Conservation (phyloP, 2,113 vertebrate genomes). For the Melierax canorus region DNA sequence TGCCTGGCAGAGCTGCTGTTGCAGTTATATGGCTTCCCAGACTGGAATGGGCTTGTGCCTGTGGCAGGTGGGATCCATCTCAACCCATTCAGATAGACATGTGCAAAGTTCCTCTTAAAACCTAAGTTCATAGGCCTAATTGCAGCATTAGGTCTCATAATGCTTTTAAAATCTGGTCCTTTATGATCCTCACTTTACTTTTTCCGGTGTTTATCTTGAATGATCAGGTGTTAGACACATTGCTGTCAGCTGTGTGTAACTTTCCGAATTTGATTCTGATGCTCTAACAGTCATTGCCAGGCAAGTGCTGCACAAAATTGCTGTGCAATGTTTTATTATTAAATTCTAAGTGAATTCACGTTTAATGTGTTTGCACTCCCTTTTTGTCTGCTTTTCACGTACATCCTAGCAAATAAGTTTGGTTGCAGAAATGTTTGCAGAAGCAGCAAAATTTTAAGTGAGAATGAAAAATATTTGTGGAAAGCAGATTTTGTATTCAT, state of each 20-base stretch:
- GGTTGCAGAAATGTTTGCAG: neutral
- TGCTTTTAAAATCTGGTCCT: neutral
- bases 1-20: neutral
- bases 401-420: neutral
- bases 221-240: neutral
- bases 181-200: neutral
- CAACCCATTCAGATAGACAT: neutral
- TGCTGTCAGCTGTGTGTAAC: neutral
- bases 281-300: neutral
- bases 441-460: neutral
- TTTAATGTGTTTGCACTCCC: neutral
- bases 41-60: neutral
- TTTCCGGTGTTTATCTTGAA: neutral
- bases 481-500: neutral
- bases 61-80: neutral
- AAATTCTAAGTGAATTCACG: neutral
- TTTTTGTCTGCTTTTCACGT: neutral
- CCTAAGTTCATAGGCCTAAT: neutral
- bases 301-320: neutral
- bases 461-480: neutral
- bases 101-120: neutral
- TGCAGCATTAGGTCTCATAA: neutral
- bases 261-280: neutral
- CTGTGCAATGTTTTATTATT: neutral
- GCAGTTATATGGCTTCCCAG: neutral